These are phyloP conservation scores for Drosophila planitibia DNA, from an alignment of 2,888 invertebrate species.

Conservation along the genomic window DNA sequence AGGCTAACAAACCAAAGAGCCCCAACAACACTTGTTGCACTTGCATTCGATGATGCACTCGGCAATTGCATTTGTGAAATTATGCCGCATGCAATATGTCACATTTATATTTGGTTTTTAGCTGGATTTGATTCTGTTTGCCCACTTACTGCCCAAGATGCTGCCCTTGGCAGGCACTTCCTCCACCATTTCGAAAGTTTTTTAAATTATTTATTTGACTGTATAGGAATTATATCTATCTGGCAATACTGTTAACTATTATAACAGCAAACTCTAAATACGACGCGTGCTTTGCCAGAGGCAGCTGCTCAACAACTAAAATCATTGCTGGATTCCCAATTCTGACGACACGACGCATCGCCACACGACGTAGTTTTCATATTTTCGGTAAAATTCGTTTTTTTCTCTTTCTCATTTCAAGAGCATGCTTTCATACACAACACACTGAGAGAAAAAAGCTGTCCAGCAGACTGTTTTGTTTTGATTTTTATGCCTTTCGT, in stretches of 20 bases:
- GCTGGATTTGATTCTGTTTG: background rate
- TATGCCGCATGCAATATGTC: slow-evolving; percentile 5
- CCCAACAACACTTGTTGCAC: slow-evolving; percentile 71
- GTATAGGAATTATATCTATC: background rate
- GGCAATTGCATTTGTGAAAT: slow-evolving; percentile 52
- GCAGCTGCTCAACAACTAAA: slow-evolving; percentile 76
- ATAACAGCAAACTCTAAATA: slow-evolving; percentile 15
- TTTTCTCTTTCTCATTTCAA: slow-evolving; percentile 13
- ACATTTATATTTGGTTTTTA: background rate
- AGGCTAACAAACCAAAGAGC: slow-evolving; percentile 4
- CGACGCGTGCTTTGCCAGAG: slow-evolving; percentile 65
- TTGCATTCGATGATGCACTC: slow-evolving; percentile 55
- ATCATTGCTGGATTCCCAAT: slow-evolving; percentile 33
- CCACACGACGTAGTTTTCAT: slow-evolving; percentile 34
- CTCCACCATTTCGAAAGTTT: slow-evolving; percentile 83
- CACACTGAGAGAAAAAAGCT: background rate
- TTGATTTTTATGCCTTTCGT: no score
- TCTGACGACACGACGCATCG: slow-evolving; percentile 25
- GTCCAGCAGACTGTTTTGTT: background rate
- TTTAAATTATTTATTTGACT: slow-evolving; percentile 17
- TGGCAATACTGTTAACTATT: slow-evolving; percentile 15
- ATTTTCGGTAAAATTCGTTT: slow-evolving; percentile 47
- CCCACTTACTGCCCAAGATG: slow-evolving; percentile 87
- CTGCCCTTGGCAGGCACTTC: slow-evolving; percentile 87
- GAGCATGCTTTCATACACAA: slow-evolving; percentile 26